Evolutionary conservation across 2,113 vertebrate species (phyloP), one percentile per base, ranked within the genome.

Genomic region (Addax nasomaculatus): DNA sequence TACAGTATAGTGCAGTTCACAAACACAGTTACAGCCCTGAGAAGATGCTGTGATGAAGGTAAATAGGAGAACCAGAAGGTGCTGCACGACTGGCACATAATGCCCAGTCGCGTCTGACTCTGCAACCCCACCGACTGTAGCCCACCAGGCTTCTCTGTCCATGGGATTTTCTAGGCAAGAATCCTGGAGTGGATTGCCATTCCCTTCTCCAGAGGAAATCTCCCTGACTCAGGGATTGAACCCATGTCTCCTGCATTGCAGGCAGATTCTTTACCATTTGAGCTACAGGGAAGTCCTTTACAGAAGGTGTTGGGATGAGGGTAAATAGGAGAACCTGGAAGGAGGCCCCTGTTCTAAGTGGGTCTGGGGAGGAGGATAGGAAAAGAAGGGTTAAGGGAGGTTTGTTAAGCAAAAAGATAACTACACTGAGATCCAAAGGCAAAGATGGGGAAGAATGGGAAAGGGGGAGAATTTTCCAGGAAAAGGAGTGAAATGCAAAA

Each of bases 91-190:
- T 39, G 67, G 67, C 36, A 73, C 1, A 5, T 39, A 39, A 39
- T 3, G 5, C 36, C 23, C n/a, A 23, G n/a, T 70, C 0, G 0
- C 1, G 1, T 73, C 36, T 39, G 67, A 13, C 10, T 73, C 10
- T 39, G 67, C 67, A 25, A 7, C 36, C 67, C 67, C 9, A 3
- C 1, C 2, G n/a, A 39, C n/a, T 12, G 67, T 39, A 70, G 67
- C 19, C 67, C 67, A 39, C 67, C 36, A 25, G 67, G 67, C 19
- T 73, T 2, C 67, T 39, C 5, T 21, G 67, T 23, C 67, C 19
- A 0, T 39, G n/a, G 36, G 19, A 39, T 73, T 73, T n/a, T 73
- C 19, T n/a, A 39, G 36, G 67, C 67, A 73, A 39, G 10, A 73
- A 39, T 3, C 25, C 21, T 73, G 5, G 21, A 39, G 67, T 73